phyloP scores from a whole-genome alignment of 2,113 vertebrate species.

The Aptenodytes forsteri region DNA sequence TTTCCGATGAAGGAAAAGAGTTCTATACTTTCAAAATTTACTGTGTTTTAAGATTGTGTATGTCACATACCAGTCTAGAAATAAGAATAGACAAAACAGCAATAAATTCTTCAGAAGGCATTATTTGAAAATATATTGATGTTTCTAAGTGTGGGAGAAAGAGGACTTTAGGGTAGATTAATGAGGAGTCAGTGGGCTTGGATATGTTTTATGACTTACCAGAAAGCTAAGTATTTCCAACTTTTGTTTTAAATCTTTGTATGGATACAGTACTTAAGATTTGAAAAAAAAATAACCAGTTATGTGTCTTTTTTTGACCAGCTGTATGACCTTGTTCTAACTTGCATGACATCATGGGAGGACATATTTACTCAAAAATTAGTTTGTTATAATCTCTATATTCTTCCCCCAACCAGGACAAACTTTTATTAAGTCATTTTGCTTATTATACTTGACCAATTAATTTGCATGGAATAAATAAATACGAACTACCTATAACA shows the following conservation, averaged over 20 bases:
- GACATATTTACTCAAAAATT: neutral
- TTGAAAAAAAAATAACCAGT: neutral
- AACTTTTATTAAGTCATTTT: neutral
- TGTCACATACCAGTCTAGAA: slow-evolving; percentile 14
- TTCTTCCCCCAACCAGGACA: neutral
- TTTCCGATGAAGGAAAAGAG: neutral
- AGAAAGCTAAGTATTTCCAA: neutral
- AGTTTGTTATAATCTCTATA: neutral
- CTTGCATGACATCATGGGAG: neutral
- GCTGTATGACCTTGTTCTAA: neutral
- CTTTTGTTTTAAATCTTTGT: neutral
- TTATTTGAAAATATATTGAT: slow-evolving; percentile 5
- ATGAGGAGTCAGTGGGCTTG: neutral
- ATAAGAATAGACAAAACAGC: slow-evolving; percentile 32
- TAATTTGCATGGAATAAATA: neutral
- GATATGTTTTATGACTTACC: neutral
- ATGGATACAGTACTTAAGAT: neutral
- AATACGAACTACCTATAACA: neutral
- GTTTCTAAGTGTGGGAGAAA: neutral
- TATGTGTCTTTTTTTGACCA: neutral
- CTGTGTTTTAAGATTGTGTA: neutral
- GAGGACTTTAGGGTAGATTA: neutral
- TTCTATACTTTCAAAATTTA: neutral
- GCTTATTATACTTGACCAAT: neutral
- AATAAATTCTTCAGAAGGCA: slow-evolving; percentile 36